Base-by-base conservation (phyloP, 2,888 invertebrate species). In the Sesia apiformis region DNA sequence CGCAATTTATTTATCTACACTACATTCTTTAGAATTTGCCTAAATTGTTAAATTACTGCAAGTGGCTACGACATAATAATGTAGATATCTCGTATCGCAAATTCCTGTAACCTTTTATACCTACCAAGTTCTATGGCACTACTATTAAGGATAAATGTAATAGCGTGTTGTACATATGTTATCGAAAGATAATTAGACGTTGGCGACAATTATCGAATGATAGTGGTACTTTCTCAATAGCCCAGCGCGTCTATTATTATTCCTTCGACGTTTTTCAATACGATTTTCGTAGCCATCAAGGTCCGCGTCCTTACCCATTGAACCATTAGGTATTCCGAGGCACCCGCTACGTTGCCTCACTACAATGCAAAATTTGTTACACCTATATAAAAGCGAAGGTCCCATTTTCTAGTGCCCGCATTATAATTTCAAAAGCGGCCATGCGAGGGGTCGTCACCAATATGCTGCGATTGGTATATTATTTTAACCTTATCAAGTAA, bases 351-450 rank as follows among this genome's bases (percentile, higher is more conserved):
- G 67, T 88, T 88, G 87, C 89, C 84, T 70, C 89, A 89, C 79
- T 63, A 72, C 73, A 71, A 88, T 88, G 86, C 85, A 86, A 87
- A 89, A 88, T 88, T 88, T 87, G 81, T 84, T 81, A 86, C 88
- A 86, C 85, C 86, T 85, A 82, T 88, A 89, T 89, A 89, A 84
- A 89, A 88, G 85, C 77, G 73, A 73, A 70, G 83, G 72, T 72
- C 72, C 74, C 72, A 79, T 83, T 81, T 85, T 76, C 80, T 81
- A 82, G 73, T 71, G 80, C 74, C 73, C 78, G 84, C 87, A 89
- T 86, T 84, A 79, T 81, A 70, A 76, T 77, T 78, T 81, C 65
- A 73, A 76, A 76, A 76, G 76, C 67, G 73, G 76, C 70, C 73
- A 66, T 66, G 73, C 67, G 69, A 78, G 66, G 74, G 73, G 71